Evolutionary conservation across 2,113 vertebrate species (phyloP).

Genomic region (Cyanocitta stelleri): DNA sequence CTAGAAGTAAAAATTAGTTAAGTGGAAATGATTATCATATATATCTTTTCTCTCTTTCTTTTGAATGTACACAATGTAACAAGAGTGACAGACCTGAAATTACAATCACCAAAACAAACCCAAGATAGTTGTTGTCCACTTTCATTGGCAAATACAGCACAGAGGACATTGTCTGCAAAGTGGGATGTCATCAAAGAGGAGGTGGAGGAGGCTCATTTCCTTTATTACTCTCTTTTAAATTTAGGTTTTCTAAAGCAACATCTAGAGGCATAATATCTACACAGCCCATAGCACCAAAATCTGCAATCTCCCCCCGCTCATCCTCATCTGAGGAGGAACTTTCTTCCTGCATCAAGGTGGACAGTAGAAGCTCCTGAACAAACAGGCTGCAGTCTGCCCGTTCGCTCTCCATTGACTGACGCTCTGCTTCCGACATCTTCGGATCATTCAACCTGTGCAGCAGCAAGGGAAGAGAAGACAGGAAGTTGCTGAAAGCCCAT

Average conservation of each 20-base stretch:
- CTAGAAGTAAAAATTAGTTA: conserved; percentile 93
- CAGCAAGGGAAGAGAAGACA: conserved; percentile 7
- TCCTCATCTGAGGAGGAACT: conserved; percentile 98
- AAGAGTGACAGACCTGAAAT: conserved; percentile 99
- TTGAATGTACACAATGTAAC: conserved; percentile 99
- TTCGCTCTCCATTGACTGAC: conserved; percentile 91
- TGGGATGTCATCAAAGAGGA: conserved; percentile 99
- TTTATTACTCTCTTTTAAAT: conserved; percentile 94
- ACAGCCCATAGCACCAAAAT: conserved; percentile 99
- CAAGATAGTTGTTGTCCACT: conserved; percentile 89
- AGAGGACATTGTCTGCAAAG: conserved; percentile 98
- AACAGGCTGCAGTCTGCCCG: conserved; percentile 96
- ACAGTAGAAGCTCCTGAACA: conserved; percentile 96
- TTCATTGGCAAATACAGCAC: conserved; percentile 99
- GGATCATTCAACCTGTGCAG: conserved; percentile 91
- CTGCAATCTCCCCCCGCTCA: conserved; percentile 91
- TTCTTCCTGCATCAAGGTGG: conserved; percentile 94
- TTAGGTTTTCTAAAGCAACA: conserved; percentile 98
- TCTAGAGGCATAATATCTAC: conserved; percentile 99
- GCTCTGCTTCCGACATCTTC: conserved; percentile 94
- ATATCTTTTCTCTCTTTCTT: conserved; percentile 90
- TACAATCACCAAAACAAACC: conserved; percentile 97
- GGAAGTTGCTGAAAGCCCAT: not conserved
- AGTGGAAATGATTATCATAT: conserved; percentile 99
- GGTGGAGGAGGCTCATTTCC: conserved; percentile 97